Conservation (phyloP, 1,140 invertebrate species). For the Drosophila ironensis region DNA sequence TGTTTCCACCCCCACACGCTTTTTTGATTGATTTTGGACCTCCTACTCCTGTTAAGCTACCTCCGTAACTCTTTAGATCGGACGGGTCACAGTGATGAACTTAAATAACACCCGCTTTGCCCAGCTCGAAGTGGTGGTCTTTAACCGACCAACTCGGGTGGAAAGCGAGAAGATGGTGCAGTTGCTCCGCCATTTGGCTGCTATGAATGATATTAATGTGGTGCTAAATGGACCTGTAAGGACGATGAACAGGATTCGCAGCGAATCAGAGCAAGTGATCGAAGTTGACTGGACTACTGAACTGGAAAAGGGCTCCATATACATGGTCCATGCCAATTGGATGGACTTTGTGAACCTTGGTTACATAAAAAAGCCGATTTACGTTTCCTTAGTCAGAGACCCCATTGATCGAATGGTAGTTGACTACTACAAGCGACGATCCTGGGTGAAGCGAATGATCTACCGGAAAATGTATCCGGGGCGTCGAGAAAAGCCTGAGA, state of each 20-base stretch:
- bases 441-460: constrained; percentile 92
- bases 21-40: constrained; percentile 21
- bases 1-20: constrained; percentile 82
- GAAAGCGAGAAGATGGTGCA: constrained; percentile 85
- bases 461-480: constrained; percentile 92
- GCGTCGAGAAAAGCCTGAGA: constrained; percentile 90
- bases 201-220: constrained; percentile 79
- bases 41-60: not conserved
- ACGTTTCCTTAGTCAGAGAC: constrained; percentile 93
- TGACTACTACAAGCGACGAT: constrained; percentile 87
- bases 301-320: constrained; percentile 55
- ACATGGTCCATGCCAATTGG: constrained; percentile 74
- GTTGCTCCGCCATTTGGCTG: constrained; percentile 88
- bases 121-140: constrained; percentile 89
- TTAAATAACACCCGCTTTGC: constrained; percentile 91
- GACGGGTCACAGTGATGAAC: constrained; percentile 58
- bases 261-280: constrained; percentile 89
- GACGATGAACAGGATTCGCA: constrained; percentile 28
- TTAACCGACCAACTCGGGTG: constrained; percentile 93
- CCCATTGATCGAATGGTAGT: constrained; percentile 94
- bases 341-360: constrained; percentile 86
- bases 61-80: constrained; percentile 38
- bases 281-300: constrained; percentile 65
- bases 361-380: constrained; percentile 90
- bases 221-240: constrained; percentile 57